Evolutionary conservation across 37 sponge, comb jelly and placozoan genomes (phyloP).

Genomic region (Sycon ciliatum): DNA sequence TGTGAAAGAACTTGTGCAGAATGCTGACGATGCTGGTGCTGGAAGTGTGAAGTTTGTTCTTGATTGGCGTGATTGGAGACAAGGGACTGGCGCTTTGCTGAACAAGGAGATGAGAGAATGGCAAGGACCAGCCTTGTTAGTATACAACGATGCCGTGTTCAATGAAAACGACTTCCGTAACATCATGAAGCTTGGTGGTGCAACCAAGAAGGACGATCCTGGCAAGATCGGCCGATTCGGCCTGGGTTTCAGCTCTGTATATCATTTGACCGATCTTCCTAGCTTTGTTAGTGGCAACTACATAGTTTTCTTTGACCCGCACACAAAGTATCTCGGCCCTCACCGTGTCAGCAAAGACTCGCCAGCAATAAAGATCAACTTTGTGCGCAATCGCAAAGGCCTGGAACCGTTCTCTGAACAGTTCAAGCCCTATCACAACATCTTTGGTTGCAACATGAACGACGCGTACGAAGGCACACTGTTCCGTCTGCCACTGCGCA

Average conservation of each 20-base stretch:
- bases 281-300: slow-evolving; percentile 57
- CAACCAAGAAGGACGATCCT: slow-evolving; percentile 39
- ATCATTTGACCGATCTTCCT: slow-evolving; percentile 70
- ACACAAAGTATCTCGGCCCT: slow-evolving; percentile 49
- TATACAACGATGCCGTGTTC: slow-evolving; percentile 58
- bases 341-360: slow-evolving; percentile 25
- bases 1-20: slow-evolving; percentile 49
- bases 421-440: background rate
- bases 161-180: slow-evolving; percentile 57
- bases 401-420: background rate
- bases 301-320: slow-evolving; percentile 74
- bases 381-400: slow-evolving; percentile 17
- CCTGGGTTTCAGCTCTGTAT: slow-evolving; percentile 62
- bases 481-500: slow-evolving; percentile 58
- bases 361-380: slow-evolving; percentile 59
- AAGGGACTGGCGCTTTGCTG: slow-evolving; percentile 21
- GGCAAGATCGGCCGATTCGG: slow-evolving; percentile 80
- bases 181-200: slow-evolving; percentile 60
- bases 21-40: slow-evolving; percentile 63
- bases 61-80: slow-evolving; percentile 39
- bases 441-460: slow-evolving; percentile 14
- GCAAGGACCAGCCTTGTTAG: slow-evolving; percentile 74
- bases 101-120: slow-evolving; percentile 47
- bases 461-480: background rate
- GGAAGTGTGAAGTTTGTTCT: slow-evolving; percentile 54